Evolutionary conservation across 2,888 invertebrate species (phyloP).

Genomic region (Pyrocoelia pectoralis): DNA sequence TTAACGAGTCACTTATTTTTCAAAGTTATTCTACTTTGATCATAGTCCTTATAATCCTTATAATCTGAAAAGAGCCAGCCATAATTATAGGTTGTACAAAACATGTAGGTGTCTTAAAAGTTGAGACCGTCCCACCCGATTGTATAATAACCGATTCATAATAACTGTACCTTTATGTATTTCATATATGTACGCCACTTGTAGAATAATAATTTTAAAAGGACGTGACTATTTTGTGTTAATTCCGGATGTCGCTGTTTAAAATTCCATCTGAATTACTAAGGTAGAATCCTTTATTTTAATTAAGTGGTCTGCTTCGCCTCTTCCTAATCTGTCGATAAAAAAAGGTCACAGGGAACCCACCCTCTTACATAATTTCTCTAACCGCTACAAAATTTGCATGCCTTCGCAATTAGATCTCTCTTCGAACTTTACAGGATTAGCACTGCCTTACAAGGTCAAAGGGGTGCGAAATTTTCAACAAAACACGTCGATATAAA

Average conservation of each 20-base stretch:
- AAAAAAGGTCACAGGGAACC: constrained; percentile 17
- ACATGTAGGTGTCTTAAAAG: too few relatives aligned
- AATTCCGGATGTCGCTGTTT: constrained; percentile 4
- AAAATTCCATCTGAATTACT: neutral
- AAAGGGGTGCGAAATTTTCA: neutral
- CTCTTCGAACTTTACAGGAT: constrained; percentile 27
- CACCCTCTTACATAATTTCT: constrained; percentile 23
- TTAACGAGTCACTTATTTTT: too few relatives aligned
- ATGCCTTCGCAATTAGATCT: constrained; percentile 33
- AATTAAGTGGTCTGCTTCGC: constrained; percentile 18
- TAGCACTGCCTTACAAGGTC: constrained; percentile 5
- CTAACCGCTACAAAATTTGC: constrained; percentile 31
- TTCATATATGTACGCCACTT: neutral
- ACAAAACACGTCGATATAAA: neutral
- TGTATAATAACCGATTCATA: too few relatives aligned
- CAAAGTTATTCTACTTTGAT: too few relatives aligned
- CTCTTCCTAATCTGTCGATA: constrained; percentile 25
- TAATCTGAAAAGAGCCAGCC: too few relatives aligned
- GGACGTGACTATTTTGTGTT: neutral
- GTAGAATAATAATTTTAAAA: neutral
- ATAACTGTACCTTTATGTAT: constrained; percentile 6
- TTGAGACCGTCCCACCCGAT: too few relatives aligned
- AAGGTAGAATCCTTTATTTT: constrained; percentile 7
- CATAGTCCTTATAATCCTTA: too few relatives aligned
- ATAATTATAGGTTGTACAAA: too few relatives aligned